Conservation (phyloP, 2,797 vertebrate species). For the Hippocampus kuda region DNA sequence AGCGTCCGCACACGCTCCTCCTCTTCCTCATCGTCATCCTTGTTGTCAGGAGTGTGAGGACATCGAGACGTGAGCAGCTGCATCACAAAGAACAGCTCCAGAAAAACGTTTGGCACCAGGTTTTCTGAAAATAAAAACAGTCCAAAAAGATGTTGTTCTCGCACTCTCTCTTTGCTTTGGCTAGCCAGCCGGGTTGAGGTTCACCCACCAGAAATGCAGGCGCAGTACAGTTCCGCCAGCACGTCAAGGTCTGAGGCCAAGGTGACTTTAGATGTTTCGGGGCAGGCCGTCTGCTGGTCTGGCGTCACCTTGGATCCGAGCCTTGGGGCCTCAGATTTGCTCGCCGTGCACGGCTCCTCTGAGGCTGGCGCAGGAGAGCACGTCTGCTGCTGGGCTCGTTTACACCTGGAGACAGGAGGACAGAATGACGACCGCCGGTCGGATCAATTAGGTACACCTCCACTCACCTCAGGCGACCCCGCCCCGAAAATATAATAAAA, state of each 20-base stretch:
- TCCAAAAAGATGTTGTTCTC: neutral
- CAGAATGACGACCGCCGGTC: neutral
- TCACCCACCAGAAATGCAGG: conserved; percentile 81
- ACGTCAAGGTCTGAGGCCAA: conserved; percentile 72
- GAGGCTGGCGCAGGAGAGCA: conserved; percentile 52
- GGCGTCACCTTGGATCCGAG: conserved; percentile 60
- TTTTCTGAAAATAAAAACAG: conserved; percentile 72
- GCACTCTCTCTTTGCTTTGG: neutral
- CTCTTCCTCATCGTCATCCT: conserved; percentile 53
- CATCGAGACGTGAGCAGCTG: conserved; percentile 85
- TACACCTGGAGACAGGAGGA: conserved; percentile 63
- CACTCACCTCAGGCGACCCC: neutral
- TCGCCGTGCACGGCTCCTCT: conserved; percentile 68
- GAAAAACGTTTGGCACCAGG: conserved; percentile 88
- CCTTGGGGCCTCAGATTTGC: conserved; percentile 55
- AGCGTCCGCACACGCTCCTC: conserved; percentile 35
- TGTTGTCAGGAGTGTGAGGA: conserved; percentile 30
- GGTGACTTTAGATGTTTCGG: conserved; percentile 77
- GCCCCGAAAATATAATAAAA: too few relatives aligned
- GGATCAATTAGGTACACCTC: neutral
- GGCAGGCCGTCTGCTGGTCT: conserved; percentile 66
- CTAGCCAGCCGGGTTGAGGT: conserved; percentile 35
- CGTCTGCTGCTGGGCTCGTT: conserved; percentile 75
- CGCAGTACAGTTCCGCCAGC: conserved; percentile 81
- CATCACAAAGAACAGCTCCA: conserved; percentile 94